Evolutionary conservation across 2,888 invertebrate genomes (phyloP), one percentile per base, ranked within the genome.

Genomic region (Drosophila yooni): DNA sequence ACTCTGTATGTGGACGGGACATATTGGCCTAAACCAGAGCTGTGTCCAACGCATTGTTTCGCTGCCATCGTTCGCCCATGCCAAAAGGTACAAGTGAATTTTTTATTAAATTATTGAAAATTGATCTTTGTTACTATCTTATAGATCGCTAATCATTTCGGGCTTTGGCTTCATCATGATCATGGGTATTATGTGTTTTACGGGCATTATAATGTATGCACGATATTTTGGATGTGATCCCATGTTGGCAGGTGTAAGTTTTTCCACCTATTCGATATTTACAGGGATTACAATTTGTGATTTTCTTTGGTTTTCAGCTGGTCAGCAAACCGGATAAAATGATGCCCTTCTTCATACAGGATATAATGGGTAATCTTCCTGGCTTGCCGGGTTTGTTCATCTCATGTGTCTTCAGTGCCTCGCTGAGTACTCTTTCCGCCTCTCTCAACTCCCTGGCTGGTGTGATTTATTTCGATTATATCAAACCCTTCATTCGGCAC

Each of bases 11-110:
- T 95, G 95, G 94, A 94, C 95, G 13, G 94, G 95, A 3, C 95
- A 95, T 80, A 95, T 96, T 85, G 94, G 95, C 8, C 94, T 95
- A 25, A 96, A 96, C 92, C 96, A 96, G 92, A 95, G 95, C 57
- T 95, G 96, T 94, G 95, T 96, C 0, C 96, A 96, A 88, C 94
- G 96, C 68, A 95, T 96, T 77, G 94, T 95, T 33, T 95, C 96
- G 1, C 92, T 96, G 66, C 94, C 95, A 2, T 94, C 94, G 0
- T 92, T 95, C 36, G 93, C 91, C 67, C 94, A 94, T 79, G 95
- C 96, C 31, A 94, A 94, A 93, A 92, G 92, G 95, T 93, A 79
- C 61, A 15, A 31, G 13, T 15, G 0, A 15, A 33, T 33, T 10
- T 10, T 33, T 3, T 33, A 33, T 33, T 33, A 33, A 10, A 33